A percentile compares a stretch with the other conserved stretches of the same genome.
Conservation (phyloP, 2,888 invertebrate species). For the Stictocephala bisonia region DNA sequence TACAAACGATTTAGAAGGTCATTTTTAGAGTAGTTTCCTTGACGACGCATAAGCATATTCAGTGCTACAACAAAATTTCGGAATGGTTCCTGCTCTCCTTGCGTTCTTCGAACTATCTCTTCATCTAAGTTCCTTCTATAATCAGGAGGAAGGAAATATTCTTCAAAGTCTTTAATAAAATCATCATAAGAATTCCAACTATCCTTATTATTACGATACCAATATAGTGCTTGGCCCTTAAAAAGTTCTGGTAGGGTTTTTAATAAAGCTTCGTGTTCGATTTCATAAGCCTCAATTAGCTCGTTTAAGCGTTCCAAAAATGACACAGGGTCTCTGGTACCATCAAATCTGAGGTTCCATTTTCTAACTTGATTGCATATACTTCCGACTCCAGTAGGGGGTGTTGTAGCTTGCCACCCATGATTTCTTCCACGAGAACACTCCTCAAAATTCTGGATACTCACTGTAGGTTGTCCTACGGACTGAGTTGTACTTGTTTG, state of each 20-base stretch:
- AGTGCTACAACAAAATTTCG: not conserved
- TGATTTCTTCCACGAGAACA: too few species aligned
- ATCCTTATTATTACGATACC: constrained; percentile 12
- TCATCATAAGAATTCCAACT: not conserved
- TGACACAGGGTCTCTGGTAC: not conserved
- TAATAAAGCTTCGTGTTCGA: not conserved
- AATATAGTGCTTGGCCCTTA: not conserved
- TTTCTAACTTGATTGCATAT: not conserved
- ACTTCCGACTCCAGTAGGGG: too few species aligned
- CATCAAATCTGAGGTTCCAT: constrained; percentile 10
- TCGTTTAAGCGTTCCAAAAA: constrained; percentile 1
- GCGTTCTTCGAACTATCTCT: not conserved
- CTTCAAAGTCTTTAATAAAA: not conserved
- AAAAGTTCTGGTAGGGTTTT: constrained; percentile 3
- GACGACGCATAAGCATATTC: not conserved
- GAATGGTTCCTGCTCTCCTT: constrained; percentile 11
- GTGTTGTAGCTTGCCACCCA: too few species aligned
- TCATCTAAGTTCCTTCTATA: not conserved
- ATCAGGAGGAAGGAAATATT: not conserved
- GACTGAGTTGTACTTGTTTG: too few species aligned
- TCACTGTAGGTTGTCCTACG: too few species aligned
- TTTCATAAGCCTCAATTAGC: not conserved
- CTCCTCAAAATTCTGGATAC: too few species aligned
- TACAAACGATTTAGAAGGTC: not conserved
- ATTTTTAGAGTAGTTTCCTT: not conserved